Base-by-base conservation (phyloP, 1,140 invertebrate genomes). In the Araneus ventricosus region DNA sequence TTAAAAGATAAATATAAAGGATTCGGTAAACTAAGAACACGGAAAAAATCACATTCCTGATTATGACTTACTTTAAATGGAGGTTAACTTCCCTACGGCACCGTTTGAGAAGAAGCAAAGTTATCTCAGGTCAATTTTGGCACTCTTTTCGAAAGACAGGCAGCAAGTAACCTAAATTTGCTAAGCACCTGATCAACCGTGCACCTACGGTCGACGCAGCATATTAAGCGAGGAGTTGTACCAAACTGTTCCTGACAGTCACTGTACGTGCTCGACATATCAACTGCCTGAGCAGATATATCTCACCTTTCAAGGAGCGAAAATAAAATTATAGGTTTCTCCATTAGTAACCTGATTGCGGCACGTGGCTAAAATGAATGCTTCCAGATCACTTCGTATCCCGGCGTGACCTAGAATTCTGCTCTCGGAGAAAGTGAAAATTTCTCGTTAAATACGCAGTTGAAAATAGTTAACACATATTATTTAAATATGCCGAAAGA, bases 81-180 rank as follows among this genome's bases (percentile, higher is more conserved):
- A 52, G 45, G 41, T 17, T 52, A 52, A 52, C 45, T 52, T 52
- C 45, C n/a, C 17, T 52, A 52, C 45, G 45, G 45, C 45, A 52
- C 45, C 2, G 45, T 52, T 52, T 52, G 45, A 0, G 45, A 52
- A 52, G 17, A 52, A 52, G 45, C 45, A n/a, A n/a, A n/a, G 8
- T 52, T 52, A 52, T 52, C 45, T 52, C 10, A 52, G 45, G 45
- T 52, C 70, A 5, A 34, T 34, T 75, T 14, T 17, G 17, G 27
- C 27, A 75, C 30, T 75, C 70, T 75, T 75, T 20, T 75, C 70
- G 20, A 1, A 22, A 34, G 30, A 22, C 30, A 34, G 34, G 30
- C 70, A 1, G 70, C 70, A 37, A 75, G 70, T 75, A 75, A 75
- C 70, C 70, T 75, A 75, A 75, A 75, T 75, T 75, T 75, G 70